Conservation (phyloP, 2,113 vertebrate genomes). For the Oxygymnocypris stewartii region DNA sequence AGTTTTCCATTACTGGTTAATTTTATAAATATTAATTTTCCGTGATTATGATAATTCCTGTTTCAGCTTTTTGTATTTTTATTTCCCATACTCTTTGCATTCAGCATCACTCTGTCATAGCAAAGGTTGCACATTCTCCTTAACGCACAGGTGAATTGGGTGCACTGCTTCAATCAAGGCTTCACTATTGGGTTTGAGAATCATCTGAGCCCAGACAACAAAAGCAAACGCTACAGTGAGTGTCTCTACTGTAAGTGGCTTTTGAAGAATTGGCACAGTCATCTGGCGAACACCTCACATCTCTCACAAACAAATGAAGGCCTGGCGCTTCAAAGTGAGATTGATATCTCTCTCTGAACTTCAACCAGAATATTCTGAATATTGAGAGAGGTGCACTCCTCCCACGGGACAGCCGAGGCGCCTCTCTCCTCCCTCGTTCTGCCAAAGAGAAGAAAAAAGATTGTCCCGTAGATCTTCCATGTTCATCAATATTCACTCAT, state of each 20-base stretch:
- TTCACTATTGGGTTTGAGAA: conserved; percentile 60
- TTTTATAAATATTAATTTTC: not conserved
- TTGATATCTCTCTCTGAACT: conserved; percentile 87
- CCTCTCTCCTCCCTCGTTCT: conserved; percentile 63
- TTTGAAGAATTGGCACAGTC: conserved; percentile 83
- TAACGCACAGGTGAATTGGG: conserved; percentile 59
- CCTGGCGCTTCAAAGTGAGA: conserved; percentile 85
- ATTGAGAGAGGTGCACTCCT: conserved; percentile 78
- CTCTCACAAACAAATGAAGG: conserved; percentile 84
- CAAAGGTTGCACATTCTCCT: conserved; percentile 19
- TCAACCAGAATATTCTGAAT: conserved; percentile 85
- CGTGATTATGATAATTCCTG: not conserved
- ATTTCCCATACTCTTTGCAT: not conserved
- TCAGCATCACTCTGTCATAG: conserved; percentile 32
- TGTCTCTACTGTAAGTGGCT: conserved; percentile 77
- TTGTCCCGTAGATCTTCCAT: conserved; percentile 71
- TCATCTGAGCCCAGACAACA: conserved; percentile 64
- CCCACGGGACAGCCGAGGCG: conserved; percentile 70
- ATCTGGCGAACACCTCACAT: conserved; percentile 76
- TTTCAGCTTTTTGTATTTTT: conserved; percentile 7
- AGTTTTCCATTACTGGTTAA: not conserved
- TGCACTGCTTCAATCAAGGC: conserved; percentile 67
- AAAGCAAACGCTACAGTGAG: conserved; percentile 66
- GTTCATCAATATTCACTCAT: conserved; percentile 83
- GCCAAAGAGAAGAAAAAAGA: conserved; percentile 65